A percentile compares a stretch with the other conserved stretches of the same genome.
Evolutionary conservation across 30 jellyfish, hydroid and myxozoan species (phyloP).

Genomic region (Rhopilema esculentum): DNA sequence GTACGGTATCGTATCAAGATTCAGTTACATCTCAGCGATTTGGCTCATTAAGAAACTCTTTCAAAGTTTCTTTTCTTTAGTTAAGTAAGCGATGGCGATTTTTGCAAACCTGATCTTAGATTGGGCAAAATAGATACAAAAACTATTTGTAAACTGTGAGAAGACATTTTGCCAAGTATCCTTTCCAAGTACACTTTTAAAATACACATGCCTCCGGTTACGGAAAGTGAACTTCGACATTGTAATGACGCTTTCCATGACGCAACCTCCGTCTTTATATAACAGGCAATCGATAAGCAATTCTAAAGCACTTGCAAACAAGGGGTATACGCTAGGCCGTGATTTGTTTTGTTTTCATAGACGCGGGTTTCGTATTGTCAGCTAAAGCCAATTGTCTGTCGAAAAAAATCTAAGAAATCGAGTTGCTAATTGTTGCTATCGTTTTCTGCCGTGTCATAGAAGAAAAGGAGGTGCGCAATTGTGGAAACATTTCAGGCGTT

Average conservation of each 20-base stretch:
- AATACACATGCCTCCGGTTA: no score
- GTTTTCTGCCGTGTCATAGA: background rate
- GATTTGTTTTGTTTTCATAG: background rate
- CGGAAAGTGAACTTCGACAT: no score
- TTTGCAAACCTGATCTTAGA: no score
- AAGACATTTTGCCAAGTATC: no score
- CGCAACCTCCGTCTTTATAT: background rate
- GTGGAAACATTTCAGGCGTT: slow-evolving; percentile 25
- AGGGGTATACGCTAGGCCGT: background rate
- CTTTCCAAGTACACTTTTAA: no score
- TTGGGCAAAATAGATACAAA: no score
- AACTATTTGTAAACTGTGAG: no score
- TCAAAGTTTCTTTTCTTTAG: no score
- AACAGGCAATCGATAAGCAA: background rate
- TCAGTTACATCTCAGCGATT: no score
- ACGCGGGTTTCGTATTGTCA: slow-evolving; percentile 23
- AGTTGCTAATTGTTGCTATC: slow-evolving; percentile 30
- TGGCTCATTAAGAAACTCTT: no score
- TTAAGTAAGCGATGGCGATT: no score
- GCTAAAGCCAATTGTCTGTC: background rate
- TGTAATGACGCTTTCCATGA: background rate
- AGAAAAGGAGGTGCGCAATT: background rate
- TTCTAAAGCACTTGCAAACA: background rate
- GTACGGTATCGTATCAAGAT: no score
- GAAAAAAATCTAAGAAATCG: background rate